These are phyloP conservation scores for Lerista edwardsae DNA, from an alignment of 2,797 vertebrate genomes.

Conservation along the genomic window DNA sequence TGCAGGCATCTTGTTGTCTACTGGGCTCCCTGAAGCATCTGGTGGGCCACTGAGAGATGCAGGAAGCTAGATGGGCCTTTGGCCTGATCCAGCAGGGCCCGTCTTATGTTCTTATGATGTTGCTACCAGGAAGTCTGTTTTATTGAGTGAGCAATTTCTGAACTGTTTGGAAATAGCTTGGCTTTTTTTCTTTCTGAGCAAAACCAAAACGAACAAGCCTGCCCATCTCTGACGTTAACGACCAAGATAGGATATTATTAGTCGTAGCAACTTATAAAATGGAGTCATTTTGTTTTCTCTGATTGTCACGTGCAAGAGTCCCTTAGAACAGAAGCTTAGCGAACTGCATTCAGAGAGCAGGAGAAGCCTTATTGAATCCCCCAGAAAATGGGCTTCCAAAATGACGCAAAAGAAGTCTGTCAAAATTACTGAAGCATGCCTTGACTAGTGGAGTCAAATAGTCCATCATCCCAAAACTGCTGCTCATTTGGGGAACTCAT, in stretches of 20 bases:
- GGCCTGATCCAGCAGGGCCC: too few relatives aligned
- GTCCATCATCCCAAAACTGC: constrained; percentile 18
- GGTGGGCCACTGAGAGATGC: too few relatives aligned
- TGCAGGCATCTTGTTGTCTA: too few relatives aligned
- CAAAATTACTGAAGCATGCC: constrained; percentile 15
- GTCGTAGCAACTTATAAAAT: background rate
- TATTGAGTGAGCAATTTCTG: too few relatives aligned
- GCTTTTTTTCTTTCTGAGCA: too few relatives aligned
- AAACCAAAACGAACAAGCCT: too few relatives aligned
- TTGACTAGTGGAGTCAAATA: constrained; percentile 39
- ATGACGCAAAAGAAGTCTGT: constrained; percentile 7
- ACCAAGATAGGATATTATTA: background rate
- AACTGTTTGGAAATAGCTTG: too few relatives aligned
- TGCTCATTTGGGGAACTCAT: constrained; percentile 22
- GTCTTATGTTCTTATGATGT: too few relatives aligned
- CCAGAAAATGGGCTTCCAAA: constrained; percentile 39
- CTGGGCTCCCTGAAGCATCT: too few relatives aligned
- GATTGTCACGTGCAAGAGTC: background rate
- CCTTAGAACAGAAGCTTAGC: background rate
- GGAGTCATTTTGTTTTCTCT: background rate
- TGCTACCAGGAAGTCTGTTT: too few relatives aligned
- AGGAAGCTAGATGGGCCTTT: too few relatives aligned
- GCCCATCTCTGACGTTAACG: background rate
- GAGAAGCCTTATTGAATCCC: background rate
- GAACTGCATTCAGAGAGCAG: background rate